These are phyloP conservation scores for Galeopterus variegatus DNA, from an alignment of 2,113 vertebrate genomes.

Conservation along the genomic window DNA sequence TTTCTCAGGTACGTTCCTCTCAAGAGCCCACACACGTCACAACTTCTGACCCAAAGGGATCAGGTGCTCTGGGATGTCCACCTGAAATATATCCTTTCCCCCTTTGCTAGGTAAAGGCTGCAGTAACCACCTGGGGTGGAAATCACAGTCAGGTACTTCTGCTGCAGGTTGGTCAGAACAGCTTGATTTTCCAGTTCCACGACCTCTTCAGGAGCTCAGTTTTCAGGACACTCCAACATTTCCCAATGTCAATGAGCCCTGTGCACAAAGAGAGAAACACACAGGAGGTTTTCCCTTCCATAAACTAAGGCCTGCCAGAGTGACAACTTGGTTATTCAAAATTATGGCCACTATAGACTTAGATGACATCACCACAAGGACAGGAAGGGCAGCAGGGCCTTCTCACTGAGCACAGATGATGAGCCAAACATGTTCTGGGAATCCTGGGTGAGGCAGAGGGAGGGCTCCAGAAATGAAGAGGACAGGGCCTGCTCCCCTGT, in stretches of 20 bases:
- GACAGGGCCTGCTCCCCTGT: too few species aligned
- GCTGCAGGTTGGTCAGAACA: conserved; percentile 89
- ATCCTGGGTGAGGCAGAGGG: too few species aligned
- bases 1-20: neutral
- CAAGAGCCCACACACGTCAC: neutral
- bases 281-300: too few species aligned
- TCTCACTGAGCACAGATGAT: too few species aligned
- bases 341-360: too few species aligned
- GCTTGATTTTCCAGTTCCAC: conserved; percentile 90
- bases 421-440: too few species aligned
- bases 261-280: too few species aligned
- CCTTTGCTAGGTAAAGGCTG: conserved; percentile 84
- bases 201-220: conserved; percentile 85
- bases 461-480: too few species aligned
- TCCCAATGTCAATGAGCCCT: conserved; percentile 91
- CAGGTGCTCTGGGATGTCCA: conserved; percentile 91
- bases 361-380: too few species aligned
- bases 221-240: conserved; percentile 89
- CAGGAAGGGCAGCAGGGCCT: too few species aligned
- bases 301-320: too few species aligned
- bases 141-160: conserved; percentile 93
- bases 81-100: conserved; percentile 89
- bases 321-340: too few species aligned
- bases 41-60: conserved; percentile 85
- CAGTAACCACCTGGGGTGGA: conserved; percentile 93